These are phyloP conservation scores for Halictus quadricinctus DNA, from an alignment of 2,888 invertebrate species.

Conservation along the genomic window DNA sequence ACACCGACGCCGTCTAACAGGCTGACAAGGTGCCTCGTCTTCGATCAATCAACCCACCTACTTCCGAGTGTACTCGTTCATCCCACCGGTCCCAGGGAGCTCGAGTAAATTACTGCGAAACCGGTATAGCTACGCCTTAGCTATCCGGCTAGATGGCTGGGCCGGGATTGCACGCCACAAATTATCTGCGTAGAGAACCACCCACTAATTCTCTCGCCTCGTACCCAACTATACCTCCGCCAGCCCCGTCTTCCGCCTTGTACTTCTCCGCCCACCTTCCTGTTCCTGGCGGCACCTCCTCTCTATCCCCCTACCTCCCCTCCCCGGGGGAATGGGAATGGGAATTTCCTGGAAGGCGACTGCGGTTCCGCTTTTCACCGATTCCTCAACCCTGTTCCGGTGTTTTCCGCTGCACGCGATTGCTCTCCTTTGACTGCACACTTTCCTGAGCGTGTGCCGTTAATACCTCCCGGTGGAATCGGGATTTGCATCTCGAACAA, in stretches of 20 bases:
- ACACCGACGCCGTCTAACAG: not conserved
- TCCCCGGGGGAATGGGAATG: not conserved
- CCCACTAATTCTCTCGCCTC: constrained; percentile 66
- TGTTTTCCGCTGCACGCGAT: not conserved
- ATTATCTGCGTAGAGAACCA: constrained; percentile 68
- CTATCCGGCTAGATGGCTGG: constrained; percentile 61
- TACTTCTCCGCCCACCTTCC: constrained; percentile 39
- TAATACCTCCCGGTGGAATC: not conserved
- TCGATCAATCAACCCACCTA: constrained; percentile 66
- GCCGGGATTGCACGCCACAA: constrained; percentile 68
- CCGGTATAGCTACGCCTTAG: constrained; percentile 63
- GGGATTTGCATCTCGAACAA: not conserved
- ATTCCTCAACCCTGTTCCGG: not conserved
- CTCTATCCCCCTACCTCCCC: not conserved
- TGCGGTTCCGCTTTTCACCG: not conserved
- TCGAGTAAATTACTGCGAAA: constrained; percentile 68
- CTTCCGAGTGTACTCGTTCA: constrained; percentile 53
- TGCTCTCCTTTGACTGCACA: not conserved
- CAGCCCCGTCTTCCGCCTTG: constrained; percentile 40
- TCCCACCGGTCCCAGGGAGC: constrained; percentile 23
- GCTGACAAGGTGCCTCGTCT: constrained; percentile 48
- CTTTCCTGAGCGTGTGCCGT: not conserved
- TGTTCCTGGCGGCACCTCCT: constrained; percentile 31
- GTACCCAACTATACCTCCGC: constrained; percentile 25
- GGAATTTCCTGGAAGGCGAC: constrained; percentile 5